Percentiles rank a stretch among this genome's conserved stretches.
Conservation (phyloP, 2,113 vertebrate genomes). For the Bos indicus region DNA sequence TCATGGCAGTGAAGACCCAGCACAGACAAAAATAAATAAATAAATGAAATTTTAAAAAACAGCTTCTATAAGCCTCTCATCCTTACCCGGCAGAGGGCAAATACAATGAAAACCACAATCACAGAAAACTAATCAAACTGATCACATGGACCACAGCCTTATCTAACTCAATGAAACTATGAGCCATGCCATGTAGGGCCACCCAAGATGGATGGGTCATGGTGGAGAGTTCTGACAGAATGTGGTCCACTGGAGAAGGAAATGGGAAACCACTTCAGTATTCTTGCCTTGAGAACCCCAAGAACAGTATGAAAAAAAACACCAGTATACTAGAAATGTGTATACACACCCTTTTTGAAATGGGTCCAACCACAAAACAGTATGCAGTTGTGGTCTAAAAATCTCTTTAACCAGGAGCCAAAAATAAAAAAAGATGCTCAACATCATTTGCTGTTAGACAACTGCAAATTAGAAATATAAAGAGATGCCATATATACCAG, state of each 20-base stretch:
- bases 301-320: not conserved
- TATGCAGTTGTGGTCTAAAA: not conserved
- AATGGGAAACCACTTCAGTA: not conserved
- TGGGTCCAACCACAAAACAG: not conserved
- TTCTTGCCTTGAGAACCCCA: not conserved
- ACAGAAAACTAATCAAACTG: not conserved
- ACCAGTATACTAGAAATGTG: not conserved
- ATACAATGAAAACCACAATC: not conserved
- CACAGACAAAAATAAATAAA: not conserved
- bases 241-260: not conserved
- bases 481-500: not conserved
- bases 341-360: not conserved
- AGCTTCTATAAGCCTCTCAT: not conserved
- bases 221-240: not conserved
- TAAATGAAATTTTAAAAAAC: not conserved
- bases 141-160: not conserved
- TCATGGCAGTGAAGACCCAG: not conserved
- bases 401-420: not conserved
- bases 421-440: not conserved
- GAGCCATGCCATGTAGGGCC: not conserved
- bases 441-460: not conserved
- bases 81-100: not conserved
- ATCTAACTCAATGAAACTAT: not conserved
- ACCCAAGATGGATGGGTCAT: accelerated
- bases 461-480: not conserved